phyloP scores from a whole-genome alignment of 2,888 invertebrate genomes.

The Andricus quercusramuli region DNA sequence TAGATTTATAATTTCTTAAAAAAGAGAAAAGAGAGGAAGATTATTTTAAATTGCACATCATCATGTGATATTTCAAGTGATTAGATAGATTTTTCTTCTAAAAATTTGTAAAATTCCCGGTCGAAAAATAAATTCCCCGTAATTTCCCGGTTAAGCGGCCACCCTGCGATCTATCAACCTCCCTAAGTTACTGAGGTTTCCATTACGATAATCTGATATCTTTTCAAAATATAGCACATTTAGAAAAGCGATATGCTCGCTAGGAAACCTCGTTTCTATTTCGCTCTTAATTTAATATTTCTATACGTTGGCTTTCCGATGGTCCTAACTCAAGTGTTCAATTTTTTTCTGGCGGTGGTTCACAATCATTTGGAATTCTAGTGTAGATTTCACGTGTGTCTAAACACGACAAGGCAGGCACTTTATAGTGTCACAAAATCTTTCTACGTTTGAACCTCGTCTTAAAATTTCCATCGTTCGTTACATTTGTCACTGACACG shows the following conservation, averaged over 20 bases:
- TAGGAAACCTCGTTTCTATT: constrained; percentile 63
- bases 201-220: constrained; percentile 55
- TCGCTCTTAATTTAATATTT: constrained; percentile 52
- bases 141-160: no score
- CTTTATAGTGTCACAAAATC: constrained; percentile 77
- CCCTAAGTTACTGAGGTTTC: constrained; percentile 26
- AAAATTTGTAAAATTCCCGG: no score
- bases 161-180: not conserved
- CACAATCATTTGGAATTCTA: constrained; percentile 68
- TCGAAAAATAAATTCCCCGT: no score
- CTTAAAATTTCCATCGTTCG: constrained; percentile 72
- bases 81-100: no score
- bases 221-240: constrained; percentile 67
- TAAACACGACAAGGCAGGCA: constrained; percentile 77
- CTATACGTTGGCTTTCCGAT: constrained; percentile 51
- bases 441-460: constrained; percentile 73
- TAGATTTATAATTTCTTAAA: no score
- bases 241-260: constrained; percentile 67
- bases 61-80: no score
- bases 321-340: constrained; percentile 63
- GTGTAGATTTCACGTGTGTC: constrained; percentile 70
- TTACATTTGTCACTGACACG: constrained; percentile 61
- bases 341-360: constrained; percentile 56
- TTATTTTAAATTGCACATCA: no score
- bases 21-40: no score